Base-by-base conservation (phyloP, 2,113 vertebrate genomes). In the Myiopsitta monachus region DNA sequence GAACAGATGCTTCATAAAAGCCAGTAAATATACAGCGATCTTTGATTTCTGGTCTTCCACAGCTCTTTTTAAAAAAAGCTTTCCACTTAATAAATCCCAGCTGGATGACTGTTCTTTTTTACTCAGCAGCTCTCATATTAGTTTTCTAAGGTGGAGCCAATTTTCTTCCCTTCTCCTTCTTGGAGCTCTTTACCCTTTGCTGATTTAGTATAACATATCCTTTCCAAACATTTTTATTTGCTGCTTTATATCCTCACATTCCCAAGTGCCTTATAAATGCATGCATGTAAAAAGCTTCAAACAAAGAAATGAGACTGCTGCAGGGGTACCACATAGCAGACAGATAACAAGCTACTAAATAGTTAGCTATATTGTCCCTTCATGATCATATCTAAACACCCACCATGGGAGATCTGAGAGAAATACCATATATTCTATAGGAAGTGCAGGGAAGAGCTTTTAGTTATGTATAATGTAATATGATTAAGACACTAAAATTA, bases 41-140 rank as follows among this genome's bases (percentile, higher is more conserved):
- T 95, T 94, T 95, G 94, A 90, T 76, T 95, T 91, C 84, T 95
- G 84, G 24, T 88, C 59, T 90, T 91, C 77, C 57, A 88, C 57
- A 81, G 68, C 24, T 52, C 73, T 66, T 87, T 47, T 85, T 31
- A 26, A 81, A 87, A 70, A 54, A 82, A 59, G 39, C 54, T 69
- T 87, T 87, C 41, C 63, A 82, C 52, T 72, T 95, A 82, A 94
- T 84, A 89, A 95, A 82, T 79, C 73, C 52, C 81, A 95, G 91
- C 57, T 95, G 89, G 74, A 84, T 88, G 70, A 85, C 66, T 75
- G 55, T 61, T 76, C 39, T 94, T 92, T 95, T 94, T 73, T 21
- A 73, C 70, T 91, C 39, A 73, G 51, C 22, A 73, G 81, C 70
- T 92, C 88, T 94, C 49, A 61, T n/a, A 73, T 69, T 73, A 43